Evolutionary conservation across 2,888 invertebrate species (phyloP).

Genomic region (Copidosoma aretas): DNA sequence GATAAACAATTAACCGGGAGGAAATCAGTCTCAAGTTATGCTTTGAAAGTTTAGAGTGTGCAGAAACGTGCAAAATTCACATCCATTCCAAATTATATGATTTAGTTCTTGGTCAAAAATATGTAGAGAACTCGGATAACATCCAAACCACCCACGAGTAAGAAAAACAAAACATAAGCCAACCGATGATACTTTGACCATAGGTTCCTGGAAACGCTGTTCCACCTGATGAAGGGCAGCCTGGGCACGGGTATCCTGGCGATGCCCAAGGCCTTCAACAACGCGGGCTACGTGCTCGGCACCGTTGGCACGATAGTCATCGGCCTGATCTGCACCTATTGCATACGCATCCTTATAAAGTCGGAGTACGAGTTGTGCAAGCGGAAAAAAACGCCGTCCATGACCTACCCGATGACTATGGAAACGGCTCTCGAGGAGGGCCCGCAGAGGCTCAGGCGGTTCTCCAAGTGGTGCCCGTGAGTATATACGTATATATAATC

Average conservation of each 20-base stretch:
- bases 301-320: conserved; percentile 81
- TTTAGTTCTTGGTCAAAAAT: no score
- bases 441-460: conserved; percentile 68
- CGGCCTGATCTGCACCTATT: conserved; percentile 90
- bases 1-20: no score
- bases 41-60: no score
- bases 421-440: conserved; percentile 81
- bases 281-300: conserved; percentile 84
- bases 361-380: conserved; percentile 68
- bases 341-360: conserved; percentile 86
- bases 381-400: conserved; percentile 66
- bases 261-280: conserved; percentile 85
- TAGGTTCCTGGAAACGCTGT: conserved; percentile 80
- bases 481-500: no score
- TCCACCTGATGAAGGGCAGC: conserved; percentile 88
- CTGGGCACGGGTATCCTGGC: conserved; percentile 91
- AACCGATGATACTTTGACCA: not conserved
- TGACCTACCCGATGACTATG: conserved; percentile 83
- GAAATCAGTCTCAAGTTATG: no score
- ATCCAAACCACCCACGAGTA: no score
- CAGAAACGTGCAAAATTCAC: no score
- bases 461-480: conserved; percentile 40
- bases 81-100: no score
- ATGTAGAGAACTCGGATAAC: no score
- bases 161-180: not conserved